These are phyloP conservation scores for Drosophila niveifrons DNA, from an alignment of 2,888 invertebrate species.

Conservation along the genomic window DNA sequence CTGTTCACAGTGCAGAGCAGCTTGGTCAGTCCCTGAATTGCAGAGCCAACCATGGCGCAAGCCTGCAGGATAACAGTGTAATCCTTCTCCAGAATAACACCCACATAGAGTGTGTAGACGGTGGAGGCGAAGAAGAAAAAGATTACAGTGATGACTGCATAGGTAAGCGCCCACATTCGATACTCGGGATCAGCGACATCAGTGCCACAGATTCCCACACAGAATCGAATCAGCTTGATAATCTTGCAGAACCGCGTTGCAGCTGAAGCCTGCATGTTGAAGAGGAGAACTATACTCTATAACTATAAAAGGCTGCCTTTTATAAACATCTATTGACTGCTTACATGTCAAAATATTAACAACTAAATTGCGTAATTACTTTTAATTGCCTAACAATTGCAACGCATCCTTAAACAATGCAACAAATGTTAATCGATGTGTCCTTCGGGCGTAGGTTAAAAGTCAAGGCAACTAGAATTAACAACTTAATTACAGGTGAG, in stretches of 20 bases:
- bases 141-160: conserved; percentile 36
- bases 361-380: conserved; percentile 33
- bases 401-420: background rate
- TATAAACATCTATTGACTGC: conserved; percentile 22
- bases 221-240: conserved; percentile 42
- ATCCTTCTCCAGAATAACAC: conserved; percentile 53
- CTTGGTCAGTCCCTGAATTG: conserved; percentile 55
- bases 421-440: background rate
- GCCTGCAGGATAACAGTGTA: conserved; percentile 65
- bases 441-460: background rate
- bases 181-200: conserved; percentile 59
- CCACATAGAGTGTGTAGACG: conserved; percentile 70
- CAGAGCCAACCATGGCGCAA: conserved; percentile 57
- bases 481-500: conserved; percentile 28
- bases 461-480: background rate
- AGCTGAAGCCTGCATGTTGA: conserved; percentile 15
- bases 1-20: conserved; percentile 28
- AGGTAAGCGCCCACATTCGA: conserved; percentile 57
- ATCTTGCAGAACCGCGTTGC: conserved; percentile 42
- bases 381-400: background rate
- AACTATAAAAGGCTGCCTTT: conserved; percentile 10
- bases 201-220: conserved; percentile 53
- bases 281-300: no score
- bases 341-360: conserved; percentile 64
- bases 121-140: conserved; percentile 53